A percentile compares a stretch with the other conserved stretches of the same genome.
These are phyloP conservation scores for Solenodon paradoxus DNA, from an alignment of 2,113 vertebrate genomes.

Conservation along the genomic window DNA sequence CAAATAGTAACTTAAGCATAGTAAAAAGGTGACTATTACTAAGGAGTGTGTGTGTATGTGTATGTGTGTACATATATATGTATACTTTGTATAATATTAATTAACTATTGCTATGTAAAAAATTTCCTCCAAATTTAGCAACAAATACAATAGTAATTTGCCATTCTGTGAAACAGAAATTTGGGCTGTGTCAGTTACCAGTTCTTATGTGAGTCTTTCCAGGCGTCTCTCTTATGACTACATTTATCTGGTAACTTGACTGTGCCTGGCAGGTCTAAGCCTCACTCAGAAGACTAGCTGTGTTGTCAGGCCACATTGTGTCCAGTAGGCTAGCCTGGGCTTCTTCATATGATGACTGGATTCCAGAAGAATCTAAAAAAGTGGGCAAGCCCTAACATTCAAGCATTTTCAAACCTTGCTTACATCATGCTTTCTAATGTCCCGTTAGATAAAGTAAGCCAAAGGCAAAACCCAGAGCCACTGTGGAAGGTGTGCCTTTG, in stretches of 20 bases:
- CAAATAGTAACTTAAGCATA: background rate
- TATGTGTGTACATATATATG: too few relatives aligned
- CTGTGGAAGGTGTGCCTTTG: background rate
- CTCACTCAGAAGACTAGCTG: background rate
- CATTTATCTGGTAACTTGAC: background rate
- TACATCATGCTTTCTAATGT: background rate
- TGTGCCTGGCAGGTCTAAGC: background rate
- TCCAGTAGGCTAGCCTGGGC: background rate
- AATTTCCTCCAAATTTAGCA: background rate
- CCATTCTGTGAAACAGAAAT: background rate
- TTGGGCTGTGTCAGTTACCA: background rate
- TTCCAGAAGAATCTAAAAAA: conserved; percentile 12
- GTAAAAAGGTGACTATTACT: background rate
- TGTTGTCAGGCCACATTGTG: background rate
- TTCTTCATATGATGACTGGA: background rate
- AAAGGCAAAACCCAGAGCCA: background rate
- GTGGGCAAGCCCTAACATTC: background rate
- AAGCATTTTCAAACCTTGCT: background rate
- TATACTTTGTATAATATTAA: background rate
- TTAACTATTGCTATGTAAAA: background rate
- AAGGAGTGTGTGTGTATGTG: background rate
- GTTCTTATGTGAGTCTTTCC: background rate
- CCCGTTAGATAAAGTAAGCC: background rate
- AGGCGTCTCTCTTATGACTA: background rate
- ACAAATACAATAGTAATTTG: background rate